Percentiles rank a stretch among this genome's conserved stretches.
phyloP scores from a whole-genome alignment of 1,140 invertebrate species.

The Drosophila bipectinata region DNA sequence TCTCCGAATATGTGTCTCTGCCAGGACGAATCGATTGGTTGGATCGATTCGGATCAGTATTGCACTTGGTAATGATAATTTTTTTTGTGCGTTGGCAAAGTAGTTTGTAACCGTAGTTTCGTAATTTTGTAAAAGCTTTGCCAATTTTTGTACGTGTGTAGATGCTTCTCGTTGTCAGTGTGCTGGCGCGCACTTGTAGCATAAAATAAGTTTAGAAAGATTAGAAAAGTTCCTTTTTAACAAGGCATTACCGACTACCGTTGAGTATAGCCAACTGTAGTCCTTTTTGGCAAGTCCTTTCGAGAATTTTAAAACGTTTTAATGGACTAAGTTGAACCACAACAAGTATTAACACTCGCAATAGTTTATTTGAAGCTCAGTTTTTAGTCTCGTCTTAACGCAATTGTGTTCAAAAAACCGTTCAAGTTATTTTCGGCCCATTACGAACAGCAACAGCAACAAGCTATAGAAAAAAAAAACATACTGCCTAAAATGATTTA shows the following conservation, averaged over 20 bases:
- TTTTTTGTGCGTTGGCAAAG: slow-evolving; percentile 41
- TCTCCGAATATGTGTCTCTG: slow-evolving; percentile 41
- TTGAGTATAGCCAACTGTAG: slow-evolving; percentile 13
- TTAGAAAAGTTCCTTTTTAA: slow-evolving; percentile 42
- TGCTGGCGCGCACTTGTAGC: slow-evolving; percentile 31
- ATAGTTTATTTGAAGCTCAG: slow-evolving; percentile 27
- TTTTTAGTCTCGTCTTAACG: slow-evolving; percentile 29
- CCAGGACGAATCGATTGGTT: slow-evolving; percentile 37
- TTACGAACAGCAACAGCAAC: slow-evolving; percentile 4
- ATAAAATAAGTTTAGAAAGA: slow-evolving; percentile 41
- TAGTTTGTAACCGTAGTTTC: slow-evolving; percentile 78
- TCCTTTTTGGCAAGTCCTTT: slow-evolving; percentile 42
- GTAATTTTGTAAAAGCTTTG: slow-evolving; percentile 80
- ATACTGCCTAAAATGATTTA: slow-evolving; percentile 60
- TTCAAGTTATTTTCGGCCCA: slow-evolving; percentile 24
- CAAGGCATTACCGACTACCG: slow-evolving; percentile 21
- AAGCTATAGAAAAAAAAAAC: slow-evolving; percentile 9
- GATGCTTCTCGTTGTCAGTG: slow-evolving; percentile 47
- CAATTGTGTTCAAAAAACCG: slow-evolving; percentile 63
- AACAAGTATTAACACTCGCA: slow-evolving; percentile 24
- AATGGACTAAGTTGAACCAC: slow-evolving; percentile 78
- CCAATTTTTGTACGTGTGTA: slow-evolving; percentile 60
- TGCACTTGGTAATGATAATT: slow-evolving; percentile 35
- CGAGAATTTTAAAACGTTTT: slow-evolving; percentile 60
- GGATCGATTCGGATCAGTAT: slow-evolving; percentile 44